Conservation (phyloP, 2,113 vertebrate genomes). For the Rhea pennata region DNA sequence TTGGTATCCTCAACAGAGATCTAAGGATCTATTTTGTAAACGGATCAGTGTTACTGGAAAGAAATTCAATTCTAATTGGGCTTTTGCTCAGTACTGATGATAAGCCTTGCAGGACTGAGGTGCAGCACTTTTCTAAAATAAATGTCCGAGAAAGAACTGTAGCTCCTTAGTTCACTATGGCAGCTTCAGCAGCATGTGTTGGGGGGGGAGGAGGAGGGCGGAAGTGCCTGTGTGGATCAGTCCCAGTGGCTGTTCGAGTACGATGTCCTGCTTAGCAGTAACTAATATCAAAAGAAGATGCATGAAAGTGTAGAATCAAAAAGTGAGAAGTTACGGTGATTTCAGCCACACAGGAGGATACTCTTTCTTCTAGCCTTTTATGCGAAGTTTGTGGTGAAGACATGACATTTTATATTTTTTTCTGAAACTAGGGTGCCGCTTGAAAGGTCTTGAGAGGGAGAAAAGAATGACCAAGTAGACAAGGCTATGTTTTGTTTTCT, state of each 20-base stretch:
- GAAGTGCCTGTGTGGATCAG: background rate
- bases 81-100: background rate
- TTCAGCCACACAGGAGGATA: background rate
- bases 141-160: background rate
- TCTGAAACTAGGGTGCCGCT: background rate
- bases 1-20: background rate
- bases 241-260: background rate
- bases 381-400: background rate
- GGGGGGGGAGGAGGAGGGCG: too few species aligned
- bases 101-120: background rate
- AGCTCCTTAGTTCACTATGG: background rate
- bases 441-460: background rate
- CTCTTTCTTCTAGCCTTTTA: background rate
- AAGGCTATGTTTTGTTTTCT: background rate
- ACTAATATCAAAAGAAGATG: background rate
- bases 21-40: background rate
- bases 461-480: background rate
- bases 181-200: background rate
- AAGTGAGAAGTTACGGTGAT: background rate
- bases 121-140: background rate
- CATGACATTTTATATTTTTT: background rate
- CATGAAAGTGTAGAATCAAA: background rate
- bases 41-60: background rate
- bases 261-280: background rate
- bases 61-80: background rate